Base-by-base conservation (phyloP, 2,113 vertebrate species). In the Felis chaus region DNA sequence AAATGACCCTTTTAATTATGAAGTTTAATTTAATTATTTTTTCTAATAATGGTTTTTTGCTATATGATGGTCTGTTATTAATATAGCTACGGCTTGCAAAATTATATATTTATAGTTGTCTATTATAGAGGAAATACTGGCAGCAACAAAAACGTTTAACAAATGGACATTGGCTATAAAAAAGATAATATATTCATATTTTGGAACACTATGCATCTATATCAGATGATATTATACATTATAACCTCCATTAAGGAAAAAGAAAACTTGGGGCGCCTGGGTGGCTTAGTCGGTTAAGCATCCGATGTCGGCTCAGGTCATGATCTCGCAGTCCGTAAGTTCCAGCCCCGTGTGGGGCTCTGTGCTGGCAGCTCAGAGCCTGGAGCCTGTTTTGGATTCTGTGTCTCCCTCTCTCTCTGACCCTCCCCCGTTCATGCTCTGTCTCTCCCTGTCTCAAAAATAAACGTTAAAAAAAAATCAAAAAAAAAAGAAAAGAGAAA, bases 141-240 rank as follows among this genome's bases (percentile, higher is more conserved):
- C 23, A 89, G 76, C 21, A 61, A 91, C 21, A 66, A 92, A 84
- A 96, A 94, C 16, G 25, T 80, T 94, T 92, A 63, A 63, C 7
- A 36, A 13, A 39, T 50, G 39, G 48, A 68, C 14, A 89, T 19
- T 85, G 31, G 19, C 29, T 97, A 89, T 48, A 78, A 14, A 68
- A 66, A 78, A 39, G 27, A 66, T 84, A 73, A 88, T 84, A 79
- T 76, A 41, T 33, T 94, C 16, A 53, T 66, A 68, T 23, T 66
- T 85, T 89, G 39, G 31, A 69, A 48, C 0, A 81, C 1, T 95
- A 29, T 39, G 10, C 4, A 48, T 73, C n/a, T 89, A 45, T 85
- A 74, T 79, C 79, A 94, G 82, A 92, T 65, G 66, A 14, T 71
- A 7, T 66, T 89, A 11, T 57, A 45, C 41, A n/a, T 93, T 91